Conservation (phyloP, 2,797 vertebrate genomes). For the Protosalanx chinensis region DNA sequence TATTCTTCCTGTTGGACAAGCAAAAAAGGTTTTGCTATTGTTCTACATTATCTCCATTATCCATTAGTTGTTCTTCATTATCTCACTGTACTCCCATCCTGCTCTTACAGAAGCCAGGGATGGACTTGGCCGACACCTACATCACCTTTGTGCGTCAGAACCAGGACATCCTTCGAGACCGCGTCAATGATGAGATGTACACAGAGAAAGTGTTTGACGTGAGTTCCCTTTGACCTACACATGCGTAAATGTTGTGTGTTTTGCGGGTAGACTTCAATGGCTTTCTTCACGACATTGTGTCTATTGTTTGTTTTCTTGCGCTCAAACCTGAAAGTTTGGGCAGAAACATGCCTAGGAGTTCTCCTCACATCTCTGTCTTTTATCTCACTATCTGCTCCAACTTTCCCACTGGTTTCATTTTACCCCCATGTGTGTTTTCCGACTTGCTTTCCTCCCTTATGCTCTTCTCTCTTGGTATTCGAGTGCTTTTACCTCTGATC, state of each 20-base stretch:
- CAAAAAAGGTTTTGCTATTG: too few species aligned
- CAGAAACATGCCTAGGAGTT: too few species aligned
- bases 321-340: too few species aligned
- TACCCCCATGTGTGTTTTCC: background rate
- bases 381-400: background rate
- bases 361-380: background rate
- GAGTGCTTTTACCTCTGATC: background rate
- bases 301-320: too few species aligned
- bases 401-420: background rate
- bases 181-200: conserved; percentile 89
- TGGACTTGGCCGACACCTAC: conserved; percentile 94
- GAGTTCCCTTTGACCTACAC: conserved; percentile 64
- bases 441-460: background rate
- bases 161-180: conserved; percentile 91
- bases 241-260: background rate
- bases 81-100: conserved; percentile 10
- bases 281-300: too few species aligned
- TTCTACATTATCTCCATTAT: too few species aligned
- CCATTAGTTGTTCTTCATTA: background rate
- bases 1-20: too few species aligned
- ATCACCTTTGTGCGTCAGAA: conserved; percentile 94
- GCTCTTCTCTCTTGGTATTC: background rate
- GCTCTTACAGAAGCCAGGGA: conserved; percentile 86
- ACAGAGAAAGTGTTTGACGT: conserved; percentile 92
- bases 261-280: too few species aligned